Evolutionary conservation across 2,888 invertebrate species (phyloP).

Genomic region (Nemotelus nigrinus): DNA sequence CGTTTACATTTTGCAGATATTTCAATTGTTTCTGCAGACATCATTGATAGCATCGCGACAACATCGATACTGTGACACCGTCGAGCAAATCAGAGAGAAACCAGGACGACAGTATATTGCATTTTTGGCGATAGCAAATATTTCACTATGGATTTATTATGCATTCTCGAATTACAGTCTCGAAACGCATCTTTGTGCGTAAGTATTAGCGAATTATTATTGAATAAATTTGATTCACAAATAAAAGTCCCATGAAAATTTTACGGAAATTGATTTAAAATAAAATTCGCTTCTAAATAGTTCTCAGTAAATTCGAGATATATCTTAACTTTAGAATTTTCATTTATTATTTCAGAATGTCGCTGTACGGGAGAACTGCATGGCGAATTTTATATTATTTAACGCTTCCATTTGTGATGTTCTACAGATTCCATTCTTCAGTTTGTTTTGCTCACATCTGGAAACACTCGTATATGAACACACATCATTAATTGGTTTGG

Average conservation of each 20-base stretch:
- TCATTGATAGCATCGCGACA: constrained; percentile 78
- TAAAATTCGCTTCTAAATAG: too few relatives aligned
- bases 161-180: constrained; percentile 73
- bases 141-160: constrained; percentile 80
- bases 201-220: constrained; percentile 10
- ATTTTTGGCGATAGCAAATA: constrained; percentile 79
- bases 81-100: constrained; percentile 71
- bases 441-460: constrained; percentile 83
- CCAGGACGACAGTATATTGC: constrained; percentile 81
- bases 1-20: constrained; percentile 65
- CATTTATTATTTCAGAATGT: constrained; percentile 64
- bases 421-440: constrained; percentile 82
- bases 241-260: too few relatives aligned
- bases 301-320: too few relatives aligned
- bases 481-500: too few relatives aligned
- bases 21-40: constrained; percentile 79
- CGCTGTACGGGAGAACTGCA: constrained; percentile 72
- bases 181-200: constrained; percentile 65
- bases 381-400: constrained; percentile 81
- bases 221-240: background rate
- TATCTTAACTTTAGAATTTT: too few relatives aligned
- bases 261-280: too few relatives aligned
- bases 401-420: constrained; percentile 78
- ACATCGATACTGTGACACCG: constrained; percentile 76
- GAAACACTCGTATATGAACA: constrained; percentile 73